Conservation (phyloP, 2,113 vertebrate species). For the Columbina picui region DNA sequence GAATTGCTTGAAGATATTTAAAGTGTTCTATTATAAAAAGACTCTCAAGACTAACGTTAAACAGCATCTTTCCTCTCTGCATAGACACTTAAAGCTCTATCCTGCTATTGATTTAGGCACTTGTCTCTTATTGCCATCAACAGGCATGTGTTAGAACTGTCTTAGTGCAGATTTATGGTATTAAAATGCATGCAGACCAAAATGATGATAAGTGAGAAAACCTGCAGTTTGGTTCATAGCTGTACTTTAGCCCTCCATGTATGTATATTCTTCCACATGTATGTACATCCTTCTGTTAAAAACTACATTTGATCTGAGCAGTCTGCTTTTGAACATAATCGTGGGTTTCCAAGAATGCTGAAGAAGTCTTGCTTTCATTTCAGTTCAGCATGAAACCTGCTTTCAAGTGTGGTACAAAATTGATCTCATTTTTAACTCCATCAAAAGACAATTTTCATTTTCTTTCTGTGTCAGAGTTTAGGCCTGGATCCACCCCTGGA, state of each 20-base stretch:
- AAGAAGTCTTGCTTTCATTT: background rate
- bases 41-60: background rate
- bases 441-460: background rate
- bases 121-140: slow-evolving; percentile 40
- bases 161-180: background rate
- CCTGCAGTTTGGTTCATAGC: background rate
- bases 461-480: background rate
- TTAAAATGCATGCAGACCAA: background rate
- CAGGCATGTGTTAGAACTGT: slow-evolving; percentile 1
- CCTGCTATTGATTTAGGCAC: background rate
- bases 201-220: background rate
- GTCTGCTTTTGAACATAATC: background rate
- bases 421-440: background rate
- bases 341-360: background rate
- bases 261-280: background rate
- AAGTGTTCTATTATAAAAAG: background rate
- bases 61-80: background rate
- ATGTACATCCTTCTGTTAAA: background rate
- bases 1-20: background rate
- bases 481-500: background rate
- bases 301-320: background rate
- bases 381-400: background rate
- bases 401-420: background rate
- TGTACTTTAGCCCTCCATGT: background rate
- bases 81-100: background rate